Conservation (phyloP, 2,113 vertebrate genomes). For the Sardina pilchardus region DNA sequence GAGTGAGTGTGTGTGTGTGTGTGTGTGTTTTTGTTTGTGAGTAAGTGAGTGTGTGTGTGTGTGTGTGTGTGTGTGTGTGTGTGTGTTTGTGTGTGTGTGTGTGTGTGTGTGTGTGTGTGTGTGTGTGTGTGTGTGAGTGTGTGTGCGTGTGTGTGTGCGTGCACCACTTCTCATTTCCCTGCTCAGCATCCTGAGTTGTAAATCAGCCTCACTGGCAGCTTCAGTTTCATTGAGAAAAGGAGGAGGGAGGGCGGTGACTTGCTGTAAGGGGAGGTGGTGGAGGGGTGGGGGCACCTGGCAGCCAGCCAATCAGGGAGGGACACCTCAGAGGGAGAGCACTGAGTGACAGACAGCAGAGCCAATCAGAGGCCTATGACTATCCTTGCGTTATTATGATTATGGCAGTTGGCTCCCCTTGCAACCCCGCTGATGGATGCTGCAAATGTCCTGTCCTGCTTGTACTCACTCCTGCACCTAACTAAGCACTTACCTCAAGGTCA, state of each 20-base stretch:
- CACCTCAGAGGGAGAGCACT: slow-evolving; percentile 32
- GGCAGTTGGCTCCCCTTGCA: too few species aligned
- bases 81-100: background rate
- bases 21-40: background rate
- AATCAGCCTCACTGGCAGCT: slow-evolving; percentile 44
- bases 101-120: background rate
- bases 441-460: background rate
- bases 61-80: background rate
- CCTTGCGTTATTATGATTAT: background rate
- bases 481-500: background rate
- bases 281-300: slow-evolving; percentile 9
- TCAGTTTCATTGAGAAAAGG: slow-evolving; percentile 57
- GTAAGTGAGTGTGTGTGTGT: too few species aligned
- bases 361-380: slow-evolving; percentile 12
- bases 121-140: slow-evolving; percentile 4
- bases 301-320: slow-evolving; percentile 37
- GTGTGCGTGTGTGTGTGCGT: background rate
- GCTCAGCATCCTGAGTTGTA: slow-evolving; percentile 28
- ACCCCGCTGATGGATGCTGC: background rate
- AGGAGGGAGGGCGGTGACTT: background rate
- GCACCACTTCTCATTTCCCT: slow-evolving; percentile 17
- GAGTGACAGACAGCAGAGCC: slow-evolving; percentile 39
- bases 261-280: background rate
- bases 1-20: background rate
- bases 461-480: background rate